phyloP scores from a whole-genome alignment of 2,888 invertebrate genomes.

The Spatulosminthurus flaviceps region DNA sequence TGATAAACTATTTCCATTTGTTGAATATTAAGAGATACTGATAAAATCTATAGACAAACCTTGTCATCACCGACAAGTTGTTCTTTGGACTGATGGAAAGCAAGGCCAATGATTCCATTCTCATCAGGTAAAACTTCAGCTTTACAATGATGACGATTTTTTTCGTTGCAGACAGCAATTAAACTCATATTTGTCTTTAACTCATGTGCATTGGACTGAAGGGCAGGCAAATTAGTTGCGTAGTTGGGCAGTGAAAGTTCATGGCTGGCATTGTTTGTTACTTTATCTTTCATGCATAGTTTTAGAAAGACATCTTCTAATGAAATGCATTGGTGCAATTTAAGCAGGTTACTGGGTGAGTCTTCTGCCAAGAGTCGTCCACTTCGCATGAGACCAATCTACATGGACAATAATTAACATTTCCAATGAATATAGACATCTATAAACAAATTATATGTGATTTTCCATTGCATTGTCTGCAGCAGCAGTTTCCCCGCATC shows the following conservation, averaged over 20 bases:
- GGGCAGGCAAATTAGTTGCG: constrained; percentile 47
- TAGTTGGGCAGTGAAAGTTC: constrained; percentile 35
- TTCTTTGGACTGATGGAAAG: constrained; percentile 92
- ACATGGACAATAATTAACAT: constrained; percentile 54
- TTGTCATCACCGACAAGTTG: constrained; percentile 77
- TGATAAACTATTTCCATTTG: too few relatives aligned
- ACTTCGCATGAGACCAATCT: constrained; percentile 95
- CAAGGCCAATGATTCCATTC: constrained; percentile 81
- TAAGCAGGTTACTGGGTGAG: constrained; percentile 79
- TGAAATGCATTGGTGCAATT: constrained; percentile 83
- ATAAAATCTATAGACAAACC: neutral
- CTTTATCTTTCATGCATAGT: constrained; percentile 69
- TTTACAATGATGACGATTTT: constrained; percentile 52
- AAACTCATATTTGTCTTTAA: constrained; percentile 47
- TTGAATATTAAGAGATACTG: neutral
- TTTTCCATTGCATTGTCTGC: too few relatives aligned
- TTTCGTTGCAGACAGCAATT: constrained; percentile 61
- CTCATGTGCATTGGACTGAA: constrained; percentile 36
- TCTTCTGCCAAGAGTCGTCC: constrained; percentile 91
- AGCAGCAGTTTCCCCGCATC: too few relatives aligned
- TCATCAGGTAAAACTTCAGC: constrained; percentile 51
- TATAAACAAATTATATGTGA: too few relatives aligned
- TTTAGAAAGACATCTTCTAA: constrained; percentile 94
- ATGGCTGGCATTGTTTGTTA: constrained; percentile 52
- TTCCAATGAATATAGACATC: neutral